Base-by-base conservation (phyloP, 37 sponge, comb jelly and placozoan genomes). In the Beroe forskalii region DNA sequence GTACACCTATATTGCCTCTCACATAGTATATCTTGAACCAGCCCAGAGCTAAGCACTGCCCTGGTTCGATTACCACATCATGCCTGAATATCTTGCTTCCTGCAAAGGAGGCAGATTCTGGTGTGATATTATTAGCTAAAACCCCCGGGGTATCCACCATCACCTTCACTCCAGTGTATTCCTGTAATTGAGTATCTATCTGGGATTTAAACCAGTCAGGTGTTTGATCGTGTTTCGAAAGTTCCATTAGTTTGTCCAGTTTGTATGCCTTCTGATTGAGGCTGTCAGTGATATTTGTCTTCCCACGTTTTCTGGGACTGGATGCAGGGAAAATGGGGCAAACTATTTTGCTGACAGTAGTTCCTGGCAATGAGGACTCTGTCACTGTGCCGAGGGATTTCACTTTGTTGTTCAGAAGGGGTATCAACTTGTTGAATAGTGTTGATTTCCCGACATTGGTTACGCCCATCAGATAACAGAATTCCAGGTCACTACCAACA, bases 361-460 rank as follows among this genome's bases (percentile, higher is more conserved):
- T 80, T 6, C 86, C 86, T 0, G 86, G 86, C 4, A 25, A 3
- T 2, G 86, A 17, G 1, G 86, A 80, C 31, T 80, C 86, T 12
- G 86, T 80, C 4, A 80, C 86, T 20, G 20, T 44, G 2, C 86
- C 86, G 0, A 80, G 14, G 17, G 38, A 38, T 27, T 44, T 44
- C 55, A 80, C 3, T 25, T 80, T 44, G 23, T 44, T 42, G 30
- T 44, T 80, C 25, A 80, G 43, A 3, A 80, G 86, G 2, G 86
- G 86, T 2, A n/a, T 4, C 1, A 80, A 24, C 40, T 80, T 80
- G 48, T 80, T 80, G 28, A 80, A 80, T 1, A 80, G 48, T 42
- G 86, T 80, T 43, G 86, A 80, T 80, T 80, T 80, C 3, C 86
- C 86, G 20, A 37, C 86, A 44, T 80, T 80, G 0, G 86, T 80